phyloP scores from a whole-genome alignment of 2,113 vertebrate species.

The Procavia capensis region DNA sequence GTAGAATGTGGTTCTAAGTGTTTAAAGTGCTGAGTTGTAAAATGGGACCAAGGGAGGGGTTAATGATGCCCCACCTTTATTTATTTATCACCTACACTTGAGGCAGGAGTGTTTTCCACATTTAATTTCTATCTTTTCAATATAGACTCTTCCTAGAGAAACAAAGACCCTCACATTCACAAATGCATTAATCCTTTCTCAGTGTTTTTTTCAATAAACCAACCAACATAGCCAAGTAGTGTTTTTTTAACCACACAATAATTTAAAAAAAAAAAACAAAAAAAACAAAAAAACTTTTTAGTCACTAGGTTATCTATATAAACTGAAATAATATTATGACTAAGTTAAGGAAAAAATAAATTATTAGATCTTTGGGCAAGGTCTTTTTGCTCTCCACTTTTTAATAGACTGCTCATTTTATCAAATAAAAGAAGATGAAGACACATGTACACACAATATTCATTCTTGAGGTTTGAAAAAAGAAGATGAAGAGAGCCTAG shows the following conservation, averaged over 20 bases:
- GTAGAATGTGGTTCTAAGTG: background rate
- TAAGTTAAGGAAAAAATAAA: background rate
- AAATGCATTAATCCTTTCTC: background rate
- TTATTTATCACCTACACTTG: background rate
- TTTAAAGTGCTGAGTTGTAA: background rate
- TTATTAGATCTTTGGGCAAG: constrained; percentile 12
- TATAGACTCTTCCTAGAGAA: background rate
- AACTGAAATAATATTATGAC: background rate
- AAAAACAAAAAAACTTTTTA: too few species aligned
- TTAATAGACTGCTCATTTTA: background rate
- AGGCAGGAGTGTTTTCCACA: background rate
- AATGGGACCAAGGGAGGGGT: background rate
- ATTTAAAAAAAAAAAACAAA: background rate
- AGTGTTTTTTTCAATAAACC: background rate
- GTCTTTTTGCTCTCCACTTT: background rate
- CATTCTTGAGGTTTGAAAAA: constrained; percentile 37
- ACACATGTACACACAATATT: background rate
- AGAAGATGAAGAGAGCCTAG: background rate
- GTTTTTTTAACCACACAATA: background rate
- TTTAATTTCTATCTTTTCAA: background rate
- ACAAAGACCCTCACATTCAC: background rate
- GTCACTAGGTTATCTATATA: background rate
- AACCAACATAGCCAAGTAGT: background rate
- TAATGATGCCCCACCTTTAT: too few species aligned
- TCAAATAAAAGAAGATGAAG: background rate